phyloP scores from a whole-genome alignment of 2,888 invertebrate species.

The Augiades crinisus region DNA sequence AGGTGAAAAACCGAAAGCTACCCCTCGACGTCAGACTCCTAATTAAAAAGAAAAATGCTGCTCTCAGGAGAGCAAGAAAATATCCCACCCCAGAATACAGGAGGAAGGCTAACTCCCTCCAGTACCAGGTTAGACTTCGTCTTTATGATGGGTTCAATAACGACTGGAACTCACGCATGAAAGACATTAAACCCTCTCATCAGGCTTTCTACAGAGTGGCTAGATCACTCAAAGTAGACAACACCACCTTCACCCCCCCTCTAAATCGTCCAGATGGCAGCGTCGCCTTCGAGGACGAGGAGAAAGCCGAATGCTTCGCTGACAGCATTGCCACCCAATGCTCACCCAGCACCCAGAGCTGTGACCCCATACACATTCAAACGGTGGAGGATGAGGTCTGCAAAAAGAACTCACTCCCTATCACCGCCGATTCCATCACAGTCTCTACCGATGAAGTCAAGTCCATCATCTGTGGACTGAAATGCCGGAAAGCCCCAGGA shows the following conservation, averaged over 20 bases:
- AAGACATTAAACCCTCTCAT: not conserved
- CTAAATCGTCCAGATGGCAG: not conserved
- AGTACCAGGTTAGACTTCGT: not conserved
- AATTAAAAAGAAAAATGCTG: not conserved
- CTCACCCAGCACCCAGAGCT: not conserved
- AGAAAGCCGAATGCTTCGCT: conserved; percentile 11
- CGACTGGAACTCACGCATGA: not conserved
- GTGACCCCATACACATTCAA: not conserved
- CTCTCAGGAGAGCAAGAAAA: not conserved
- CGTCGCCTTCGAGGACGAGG: not conserved
- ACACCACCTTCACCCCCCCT: not conserved
- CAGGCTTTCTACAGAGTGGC: not conserved
- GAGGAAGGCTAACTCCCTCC: not conserved
- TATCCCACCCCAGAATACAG: not conserved
- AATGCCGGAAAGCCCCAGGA: conserved; percentile 9
- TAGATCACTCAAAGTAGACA: not conserved
- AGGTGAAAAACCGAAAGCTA: not conserved
- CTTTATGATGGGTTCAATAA: not conserved
- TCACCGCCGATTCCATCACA: not conserved
- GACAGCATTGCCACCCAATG: conserved; percentile 2
- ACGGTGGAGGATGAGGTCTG: conserved; percentile 7
- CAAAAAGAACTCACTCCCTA: not conserved
- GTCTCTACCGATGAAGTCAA: not conserved
- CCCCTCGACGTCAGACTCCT: not conserved
- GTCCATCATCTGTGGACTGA: not conserved